These are phyloP conservation scores for Atta cephalotes DNA, from an alignment of 1,140 invertebrate genomes.

Conservation along the genomic window DNA sequence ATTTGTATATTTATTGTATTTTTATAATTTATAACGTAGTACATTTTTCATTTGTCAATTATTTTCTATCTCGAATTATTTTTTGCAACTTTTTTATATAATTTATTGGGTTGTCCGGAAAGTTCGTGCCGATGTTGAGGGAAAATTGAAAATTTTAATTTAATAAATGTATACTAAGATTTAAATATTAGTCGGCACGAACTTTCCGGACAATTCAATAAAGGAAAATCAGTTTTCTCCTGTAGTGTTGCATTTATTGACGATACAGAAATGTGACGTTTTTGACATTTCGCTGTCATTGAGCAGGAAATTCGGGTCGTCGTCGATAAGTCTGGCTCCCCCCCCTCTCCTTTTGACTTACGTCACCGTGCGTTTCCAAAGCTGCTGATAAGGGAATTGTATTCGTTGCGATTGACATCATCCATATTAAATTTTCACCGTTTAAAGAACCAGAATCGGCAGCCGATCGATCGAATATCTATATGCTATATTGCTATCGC, in stretches of 20 bases:
- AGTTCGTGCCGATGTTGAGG: too few species aligned
- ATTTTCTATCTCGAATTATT: not conserved
- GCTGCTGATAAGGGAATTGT: slow-evolving; percentile 39
- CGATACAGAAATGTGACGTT: not conserved
- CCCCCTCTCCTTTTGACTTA: slow-evolving; percentile 21
- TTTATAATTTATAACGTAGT: not conserved
- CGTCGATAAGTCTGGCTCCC: slow-evolving; percentile 8
- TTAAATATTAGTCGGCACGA: too few species aligned
- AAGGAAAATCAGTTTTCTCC: slow-evolving; percentile 28
- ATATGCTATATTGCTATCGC: not conserved
- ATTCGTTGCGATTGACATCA: slow-evolving; percentile 1
- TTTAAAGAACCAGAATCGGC: slow-evolving; percentile 48
- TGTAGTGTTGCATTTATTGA: not conserved
- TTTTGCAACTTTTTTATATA: slow-evolving; percentile 1
- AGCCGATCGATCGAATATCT: slow-evolving; percentile 5
- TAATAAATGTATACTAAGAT: too few species aligned
- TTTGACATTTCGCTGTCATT: slow-evolving; percentile 57
- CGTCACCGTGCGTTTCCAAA: slow-evolving; percentile 58
- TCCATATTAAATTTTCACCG: not conserved
- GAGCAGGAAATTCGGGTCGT: slow-evolving; percentile 44
- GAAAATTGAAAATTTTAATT: too few species aligned
- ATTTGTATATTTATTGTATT: not conserved
- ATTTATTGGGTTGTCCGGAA: too few species aligned
- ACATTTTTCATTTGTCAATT: not conserved
- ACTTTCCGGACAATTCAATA: too few species aligned